A percentile compares a stretch with the other conserved stretches of the same genome.
Evolutionary conservation across 2,888 invertebrate genomes (phyloP).

Genomic region (Drosophila macrothrix): DNA sequence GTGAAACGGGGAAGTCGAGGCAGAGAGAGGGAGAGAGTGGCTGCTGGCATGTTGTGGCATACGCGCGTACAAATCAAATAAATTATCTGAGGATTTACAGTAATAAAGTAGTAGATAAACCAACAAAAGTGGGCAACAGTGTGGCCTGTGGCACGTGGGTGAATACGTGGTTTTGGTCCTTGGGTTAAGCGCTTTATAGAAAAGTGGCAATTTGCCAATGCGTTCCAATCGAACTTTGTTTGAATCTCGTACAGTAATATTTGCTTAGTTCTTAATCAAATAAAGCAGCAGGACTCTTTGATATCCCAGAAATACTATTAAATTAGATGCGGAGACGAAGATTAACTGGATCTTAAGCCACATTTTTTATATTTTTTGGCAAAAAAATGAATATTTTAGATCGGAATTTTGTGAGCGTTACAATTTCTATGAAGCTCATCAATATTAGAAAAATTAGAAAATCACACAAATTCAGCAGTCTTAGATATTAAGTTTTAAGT

Average conservation of each 20-base stretch:
- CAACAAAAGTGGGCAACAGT: constrained; percentile 62
- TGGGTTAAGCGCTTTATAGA: constrained; percentile 20
- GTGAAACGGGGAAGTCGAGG: background rate
- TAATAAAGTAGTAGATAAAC: constrained; percentile 78
- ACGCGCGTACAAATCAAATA: constrained; percentile 77
- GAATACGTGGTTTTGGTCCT: constrained; percentile 29
- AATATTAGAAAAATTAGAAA: background rate
- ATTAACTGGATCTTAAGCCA: background rate
- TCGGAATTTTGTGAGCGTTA: background rate
- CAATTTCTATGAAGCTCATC: background rate
- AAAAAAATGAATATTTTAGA: background rate
- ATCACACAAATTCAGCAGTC: background rate
- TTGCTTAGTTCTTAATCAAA: constrained; percentile 6
- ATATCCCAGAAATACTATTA: too few species aligned
- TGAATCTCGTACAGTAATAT: background rate
- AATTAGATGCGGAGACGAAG: background rate
- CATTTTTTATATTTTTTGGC: background rate
- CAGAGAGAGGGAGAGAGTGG: constrained; percentile 1
- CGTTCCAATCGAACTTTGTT: constrained; percentile 18
- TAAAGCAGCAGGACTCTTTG: background rate
- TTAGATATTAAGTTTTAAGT: background rate
- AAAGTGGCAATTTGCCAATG: constrained; percentile 33
- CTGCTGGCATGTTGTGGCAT: constrained; percentile 38
- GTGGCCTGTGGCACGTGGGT: constrained; percentile 55
- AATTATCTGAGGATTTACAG: constrained; percentile 77